Evolutionary conservation across 2,797 vertebrate genomes (phyloP).

Genomic region (Sardinella longiceps): DNA sequence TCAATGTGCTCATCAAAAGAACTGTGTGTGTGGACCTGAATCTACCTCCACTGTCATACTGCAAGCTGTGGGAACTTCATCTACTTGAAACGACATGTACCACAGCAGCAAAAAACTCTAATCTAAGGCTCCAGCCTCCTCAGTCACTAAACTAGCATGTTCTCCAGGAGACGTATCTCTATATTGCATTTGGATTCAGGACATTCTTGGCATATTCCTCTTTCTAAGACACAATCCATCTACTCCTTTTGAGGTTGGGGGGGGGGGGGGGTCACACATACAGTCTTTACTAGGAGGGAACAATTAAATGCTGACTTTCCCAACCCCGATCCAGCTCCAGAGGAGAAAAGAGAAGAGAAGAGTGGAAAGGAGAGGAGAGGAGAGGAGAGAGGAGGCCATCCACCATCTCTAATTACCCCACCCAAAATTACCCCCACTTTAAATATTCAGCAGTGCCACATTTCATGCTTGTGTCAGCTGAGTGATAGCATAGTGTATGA

Average conservation of each 20-base stretch:
- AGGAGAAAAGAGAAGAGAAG: slow-evolving; percentile 41
- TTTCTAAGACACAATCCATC: slow-evolving; percentile 42
- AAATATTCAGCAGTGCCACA: slow-evolving; percentile 59
- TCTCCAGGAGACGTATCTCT: background rate
- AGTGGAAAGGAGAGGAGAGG: slow-evolving; percentile 31
- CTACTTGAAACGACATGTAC: too few relatives aligned
- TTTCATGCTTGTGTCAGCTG: slow-evolving; percentile 53
- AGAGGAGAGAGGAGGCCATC: slow-evolving; percentile 42
- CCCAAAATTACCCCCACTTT: slow-evolving; percentile 59
- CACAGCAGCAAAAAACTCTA: background rate
- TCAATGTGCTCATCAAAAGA: background rate
- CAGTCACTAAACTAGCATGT: background rate
- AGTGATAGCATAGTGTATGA: slow-evolving; percentile 50
- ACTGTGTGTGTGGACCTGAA: background rate
- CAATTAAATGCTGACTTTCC: slow-evolving; percentile 33
- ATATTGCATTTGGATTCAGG: background rate
- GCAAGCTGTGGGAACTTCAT: background rate
- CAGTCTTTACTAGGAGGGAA: slow-evolving; percentile 1
- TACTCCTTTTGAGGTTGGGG: slow-evolving; percentile 14
- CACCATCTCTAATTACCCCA: slow-evolving; percentile 61
- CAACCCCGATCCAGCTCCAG: slow-evolving; percentile 35
- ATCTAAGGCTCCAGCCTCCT: background rate
- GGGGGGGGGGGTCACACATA: background rate
- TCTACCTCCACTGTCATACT: background rate
- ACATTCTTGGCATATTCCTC: slow-evolving; percentile 3